phyloP scores from a whole-genome alignment of 1,140 invertebrate species.

The Cephus cinctus region DNA sequence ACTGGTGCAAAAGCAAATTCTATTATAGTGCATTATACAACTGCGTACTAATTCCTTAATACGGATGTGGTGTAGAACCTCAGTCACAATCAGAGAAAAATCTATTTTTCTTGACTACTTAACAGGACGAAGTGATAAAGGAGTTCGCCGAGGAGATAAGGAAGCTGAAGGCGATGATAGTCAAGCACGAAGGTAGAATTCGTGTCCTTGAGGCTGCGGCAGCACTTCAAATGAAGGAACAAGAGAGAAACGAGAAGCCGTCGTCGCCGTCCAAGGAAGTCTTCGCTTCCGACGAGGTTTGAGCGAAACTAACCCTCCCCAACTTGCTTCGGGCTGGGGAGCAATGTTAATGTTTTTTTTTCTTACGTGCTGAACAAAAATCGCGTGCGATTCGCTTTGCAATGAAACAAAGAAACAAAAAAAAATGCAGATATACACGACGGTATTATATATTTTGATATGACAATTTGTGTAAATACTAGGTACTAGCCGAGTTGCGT shows the following conservation, averaged over 20 bases:
- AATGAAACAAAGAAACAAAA: neutral
- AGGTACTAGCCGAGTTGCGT: conserved; percentile 41
- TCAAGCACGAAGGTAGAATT: conserved; percentile 91
- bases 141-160: conserved; percentile 84
- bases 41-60: no score
- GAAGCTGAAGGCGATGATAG: conserved; percentile 88
- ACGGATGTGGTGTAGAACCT: no score
- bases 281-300: conserved; percentile 53
- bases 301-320: no score
- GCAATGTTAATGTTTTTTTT: conserved; percentile 3
- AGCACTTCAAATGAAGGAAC: conserved; percentile 52
- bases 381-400: neutral
- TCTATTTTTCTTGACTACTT: no score
- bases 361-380: neutral
- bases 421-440: neutral
- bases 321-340: neutral
- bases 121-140: conserved; percentile 69
- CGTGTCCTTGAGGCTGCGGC: conserved; percentile 68
- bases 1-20: no score
- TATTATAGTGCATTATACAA: no score
- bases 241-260: conserved; percentile 50
- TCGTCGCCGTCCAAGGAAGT: conserved; percentile 41
- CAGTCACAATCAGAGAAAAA: no score
- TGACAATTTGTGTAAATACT: conserved; percentile 57
- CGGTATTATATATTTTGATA: conserved; percentile 54